Evolutionary conservation across 2,113 vertebrate genomes (phyloP), one percentile per base, ranked within the genome.

Genomic region (Hypanus sabinus): DNA sequence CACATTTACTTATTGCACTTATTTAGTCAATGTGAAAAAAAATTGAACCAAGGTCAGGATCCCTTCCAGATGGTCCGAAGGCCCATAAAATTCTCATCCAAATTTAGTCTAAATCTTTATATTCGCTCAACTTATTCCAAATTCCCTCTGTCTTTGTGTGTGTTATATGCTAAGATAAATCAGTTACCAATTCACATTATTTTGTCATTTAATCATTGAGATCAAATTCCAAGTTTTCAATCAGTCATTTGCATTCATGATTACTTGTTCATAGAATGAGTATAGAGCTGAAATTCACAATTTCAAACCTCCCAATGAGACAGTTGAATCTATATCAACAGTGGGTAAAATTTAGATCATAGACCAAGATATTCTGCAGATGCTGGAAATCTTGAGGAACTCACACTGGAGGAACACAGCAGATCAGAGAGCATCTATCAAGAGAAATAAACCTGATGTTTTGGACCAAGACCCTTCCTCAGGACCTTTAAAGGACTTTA

Each of bases 31-130:
- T 4, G 33, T 46, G 18, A 24, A 93, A 55, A n/a, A 73, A 93
- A 38, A 93, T 93, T 93, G 11, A 22, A 93, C 24, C 36, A 93
- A 93, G 91, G 91, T 93, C 91, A 93, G 16, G 38, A 24, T 93
- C 68, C 91, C 91, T 71, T 93, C 91, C 68, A 75, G 33, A 73
- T 93, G 36, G 24, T 70, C 70, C 38, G 70, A 73, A 93, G 36
- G 60, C 38, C 91, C 70, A 73, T 24, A 46, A 75, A 73, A 93
- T 93, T 46, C n/a, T 93, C 91, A 75, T 46, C 68, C 91, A 73
- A 93, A 93, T 93, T 93, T 93, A 70, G 91, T 93, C 36, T 38
- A 71, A 93, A 73, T 73, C 8, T 1, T 22, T 55, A 24, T 11
- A 24, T 71, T 55, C 73, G 91, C 36, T 70, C 0, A 73, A 73